These are phyloP conservation scores for Gnathonemus longibarbis DNA, from an alignment of 2,113 vertebrate genomes.

Conservation along the genomic window DNA sequence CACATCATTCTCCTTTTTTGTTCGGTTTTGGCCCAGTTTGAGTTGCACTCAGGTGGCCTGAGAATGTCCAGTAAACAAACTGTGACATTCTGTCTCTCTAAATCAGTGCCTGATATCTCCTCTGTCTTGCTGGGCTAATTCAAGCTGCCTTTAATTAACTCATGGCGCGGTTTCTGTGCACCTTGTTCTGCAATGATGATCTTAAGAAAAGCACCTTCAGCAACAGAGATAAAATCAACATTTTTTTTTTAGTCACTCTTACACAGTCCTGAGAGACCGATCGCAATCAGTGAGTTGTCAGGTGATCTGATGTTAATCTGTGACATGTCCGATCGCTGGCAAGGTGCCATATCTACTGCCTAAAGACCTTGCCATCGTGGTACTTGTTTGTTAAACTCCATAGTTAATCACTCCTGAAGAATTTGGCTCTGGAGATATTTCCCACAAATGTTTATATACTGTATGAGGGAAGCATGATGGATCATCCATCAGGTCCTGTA, in stretches of 20 bases:
- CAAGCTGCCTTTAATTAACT: neutral
- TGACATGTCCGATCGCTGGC: neutral
- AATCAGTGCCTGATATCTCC: neutral
- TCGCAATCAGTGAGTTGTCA: neutral
- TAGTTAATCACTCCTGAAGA: neutral
- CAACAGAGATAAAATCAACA: neutral
- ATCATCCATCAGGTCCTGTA: neutral
- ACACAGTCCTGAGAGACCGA: neutral
- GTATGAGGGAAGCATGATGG: neutral
- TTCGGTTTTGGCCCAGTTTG: neutral
- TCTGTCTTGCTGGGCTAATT: neutral
- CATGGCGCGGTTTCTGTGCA: neutral
- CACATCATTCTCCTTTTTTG: neutral
- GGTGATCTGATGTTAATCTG: conserved; percentile 1
- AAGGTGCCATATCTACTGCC: neutral
- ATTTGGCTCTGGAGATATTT: neutral
- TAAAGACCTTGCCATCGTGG: neutral
- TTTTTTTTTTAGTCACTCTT: neutral
- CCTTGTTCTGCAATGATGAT: neutral
- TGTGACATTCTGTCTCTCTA: conserved; percentile 6
- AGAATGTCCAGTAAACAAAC: neutral
- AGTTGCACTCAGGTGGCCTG: neutral
- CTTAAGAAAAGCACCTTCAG: neutral
- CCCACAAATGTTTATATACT: neutral
- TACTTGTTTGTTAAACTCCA: neutral